These are phyloP conservation scores for Umimayanthus chanpuru DNA, from an alignment of 92 coral and sea anemone genomes.

Conservation along the genomic window DNA sequence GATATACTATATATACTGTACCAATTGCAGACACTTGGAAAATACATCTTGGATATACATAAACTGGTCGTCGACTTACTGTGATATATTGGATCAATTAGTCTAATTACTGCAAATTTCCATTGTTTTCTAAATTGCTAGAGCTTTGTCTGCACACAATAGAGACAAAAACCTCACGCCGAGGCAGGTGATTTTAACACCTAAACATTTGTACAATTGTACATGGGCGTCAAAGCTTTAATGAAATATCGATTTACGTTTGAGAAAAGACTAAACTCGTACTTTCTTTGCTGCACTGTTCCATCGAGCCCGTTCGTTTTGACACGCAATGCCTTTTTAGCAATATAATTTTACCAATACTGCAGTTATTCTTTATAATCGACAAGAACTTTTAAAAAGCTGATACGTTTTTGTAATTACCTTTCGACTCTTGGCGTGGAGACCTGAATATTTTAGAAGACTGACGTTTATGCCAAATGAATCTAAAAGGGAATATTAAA, in stretches of 20 bases:
- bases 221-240: constrained; percentile 19
- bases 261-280: constrained; percentile 33
- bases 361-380: not conserved
- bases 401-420: not conserved
- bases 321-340: constrained; percentile 19
- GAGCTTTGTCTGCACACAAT: constrained; percentile 55
- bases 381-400: not conserved
- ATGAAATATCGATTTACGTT: constrained; percentile 35
- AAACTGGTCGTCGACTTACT: not conserved
- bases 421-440: not conserved
- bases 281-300: not conserved
- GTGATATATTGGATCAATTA: constrained; percentile 63
- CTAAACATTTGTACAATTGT: constrained; percentile 42
- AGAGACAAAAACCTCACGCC: constrained; percentile 19
- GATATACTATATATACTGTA: not conserved
- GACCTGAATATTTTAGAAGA: not conserved
- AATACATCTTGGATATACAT: not conserved
- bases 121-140: constrained; percentile 58
- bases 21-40: constrained; percentile 6
- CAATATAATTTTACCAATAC: not conserved
- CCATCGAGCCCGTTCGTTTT: not conserved
- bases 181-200: constrained; percentile 40
- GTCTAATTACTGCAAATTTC: constrained; percentile 53
- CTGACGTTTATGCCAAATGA: not conserved
- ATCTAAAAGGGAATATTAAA: not conserved